Evolutionary conservation across 2,113 vertebrate genomes (phyloP).

Genomic region (Salvator merianae): DNA sequence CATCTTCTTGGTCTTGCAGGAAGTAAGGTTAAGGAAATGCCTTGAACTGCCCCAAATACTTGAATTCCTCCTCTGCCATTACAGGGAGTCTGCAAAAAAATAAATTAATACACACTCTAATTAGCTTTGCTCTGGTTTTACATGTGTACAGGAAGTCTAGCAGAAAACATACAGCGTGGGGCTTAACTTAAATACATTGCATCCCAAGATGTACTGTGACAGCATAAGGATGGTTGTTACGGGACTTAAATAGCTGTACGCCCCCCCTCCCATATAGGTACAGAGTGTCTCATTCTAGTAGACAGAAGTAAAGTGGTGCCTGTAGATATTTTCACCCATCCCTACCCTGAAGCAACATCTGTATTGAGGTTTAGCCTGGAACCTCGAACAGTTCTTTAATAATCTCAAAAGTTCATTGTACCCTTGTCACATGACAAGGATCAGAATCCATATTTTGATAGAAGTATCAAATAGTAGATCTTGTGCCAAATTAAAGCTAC

Average conservation of each 20-base stretch:
- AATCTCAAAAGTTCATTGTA: not conserved
- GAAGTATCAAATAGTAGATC: not conserved
- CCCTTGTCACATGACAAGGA: not conserved
- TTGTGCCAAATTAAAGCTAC: not conserved
- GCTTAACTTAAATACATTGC: not conserved
- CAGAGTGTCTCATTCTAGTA: no score
- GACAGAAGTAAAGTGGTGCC: not conserved
- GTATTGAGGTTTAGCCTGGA: no score
- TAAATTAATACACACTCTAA: no score
- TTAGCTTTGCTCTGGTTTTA: no score
- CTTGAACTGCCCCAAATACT: not conserved
- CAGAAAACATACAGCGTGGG: no score
- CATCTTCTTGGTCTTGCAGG: not conserved
- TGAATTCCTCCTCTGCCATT: not conserved
- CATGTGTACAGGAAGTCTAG: no score
- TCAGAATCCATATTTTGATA: not conserved
- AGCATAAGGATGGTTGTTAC: not conserved
- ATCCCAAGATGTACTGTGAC: not conserved
- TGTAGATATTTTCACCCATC: not conserved
- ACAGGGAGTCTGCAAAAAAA: not conserved
- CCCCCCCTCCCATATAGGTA: no score
- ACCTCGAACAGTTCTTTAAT: not conserved
- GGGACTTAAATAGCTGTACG: no score
- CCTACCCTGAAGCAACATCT: not conserved
- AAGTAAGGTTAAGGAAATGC: no score